Conservation (phyloP, 2,113 vertebrate species). For the Crotophaga sulcirostris region DNA sequence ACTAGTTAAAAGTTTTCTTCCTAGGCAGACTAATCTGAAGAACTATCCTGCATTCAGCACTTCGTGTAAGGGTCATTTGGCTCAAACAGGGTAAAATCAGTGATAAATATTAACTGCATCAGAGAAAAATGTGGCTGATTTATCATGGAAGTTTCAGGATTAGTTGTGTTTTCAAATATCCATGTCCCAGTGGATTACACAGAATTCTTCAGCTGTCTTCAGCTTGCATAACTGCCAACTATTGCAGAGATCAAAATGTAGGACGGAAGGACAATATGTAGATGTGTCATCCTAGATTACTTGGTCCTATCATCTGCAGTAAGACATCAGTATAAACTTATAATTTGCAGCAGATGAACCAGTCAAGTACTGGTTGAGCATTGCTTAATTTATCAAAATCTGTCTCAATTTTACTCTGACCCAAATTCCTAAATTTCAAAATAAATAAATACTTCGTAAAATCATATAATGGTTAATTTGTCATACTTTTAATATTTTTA, state of each 20-base stretch:
- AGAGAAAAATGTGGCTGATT: not conserved
- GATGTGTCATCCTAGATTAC: not conserved
- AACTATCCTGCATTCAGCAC: not conserved
- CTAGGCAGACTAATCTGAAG: not conserved
- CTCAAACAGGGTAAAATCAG: not conserved
- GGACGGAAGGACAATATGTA: not conserved
- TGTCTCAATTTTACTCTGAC: not conserved
- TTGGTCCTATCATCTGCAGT: not conserved
- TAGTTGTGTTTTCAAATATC: not conserved
- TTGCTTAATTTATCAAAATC: constrained; percentile 8
- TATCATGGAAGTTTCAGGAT: not conserved
- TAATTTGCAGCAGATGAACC: not conserved
- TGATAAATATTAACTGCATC: not conserved
- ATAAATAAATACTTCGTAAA: not conserved
- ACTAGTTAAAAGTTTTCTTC: not conserved
- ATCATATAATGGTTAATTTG: not conserved
- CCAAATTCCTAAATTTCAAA: not conserved
- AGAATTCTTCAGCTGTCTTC: not conserved
- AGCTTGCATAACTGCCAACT: constrained; percentile 28
- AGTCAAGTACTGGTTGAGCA: not conserved
- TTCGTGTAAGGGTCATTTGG: not conserved
- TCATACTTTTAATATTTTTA: not conserved
- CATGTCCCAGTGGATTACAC: not conserved
- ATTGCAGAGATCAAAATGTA: not conserved
- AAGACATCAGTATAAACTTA: not conserved